A percentile compares a stretch with the other conserved stretches of the same genome.
Conservation (phyloP, 2,113 vertebrate species). For the Octodon degus region DNA sequence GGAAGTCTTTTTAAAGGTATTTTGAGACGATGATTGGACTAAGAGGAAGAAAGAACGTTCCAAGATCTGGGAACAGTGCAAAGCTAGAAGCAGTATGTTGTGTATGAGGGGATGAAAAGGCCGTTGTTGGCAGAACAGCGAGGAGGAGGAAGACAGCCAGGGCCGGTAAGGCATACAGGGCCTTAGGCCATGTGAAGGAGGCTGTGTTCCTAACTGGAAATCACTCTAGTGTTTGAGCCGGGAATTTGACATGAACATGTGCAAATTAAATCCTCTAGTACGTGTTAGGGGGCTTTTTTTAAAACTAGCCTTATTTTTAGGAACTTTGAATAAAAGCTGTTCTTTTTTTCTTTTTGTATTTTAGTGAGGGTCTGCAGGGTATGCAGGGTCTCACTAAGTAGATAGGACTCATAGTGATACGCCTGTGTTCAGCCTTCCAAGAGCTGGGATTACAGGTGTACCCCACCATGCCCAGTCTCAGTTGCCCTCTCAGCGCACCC, state of each 20-base stretch:
- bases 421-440: too few species aligned
- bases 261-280: slow-evolving; percentile 41
- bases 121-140: neutral
- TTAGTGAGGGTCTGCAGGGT: too few species aligned
- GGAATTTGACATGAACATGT: slow-evolving; percentile 19
- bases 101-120: neutral
- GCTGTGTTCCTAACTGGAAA: neutral
- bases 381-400: too few species aligned
- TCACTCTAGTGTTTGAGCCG: neutral
- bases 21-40: neutral
- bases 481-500: too few species aligned
- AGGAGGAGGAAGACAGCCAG: neutral
- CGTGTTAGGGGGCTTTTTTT: slow-evolving; percentile 22
- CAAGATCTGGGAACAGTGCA: neutral
- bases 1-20: neutral
- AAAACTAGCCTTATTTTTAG: slow-evolving; percentile 35
- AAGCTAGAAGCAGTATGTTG: neutral
- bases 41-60: slow-evolving; percentile 12
- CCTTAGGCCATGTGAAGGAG: neutral
- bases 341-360: neutral
- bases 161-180: neutral
- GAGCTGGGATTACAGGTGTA: too few species aligned
- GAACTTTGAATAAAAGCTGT: slow-evolving; percentile 43
- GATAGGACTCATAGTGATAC: too few species aligned
- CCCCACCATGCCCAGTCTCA: too few species aligned